phyloP scores from a whole-genome alignment of 2,113 vertebrate genomes.

The Anseranas semipalmata region DNA sequence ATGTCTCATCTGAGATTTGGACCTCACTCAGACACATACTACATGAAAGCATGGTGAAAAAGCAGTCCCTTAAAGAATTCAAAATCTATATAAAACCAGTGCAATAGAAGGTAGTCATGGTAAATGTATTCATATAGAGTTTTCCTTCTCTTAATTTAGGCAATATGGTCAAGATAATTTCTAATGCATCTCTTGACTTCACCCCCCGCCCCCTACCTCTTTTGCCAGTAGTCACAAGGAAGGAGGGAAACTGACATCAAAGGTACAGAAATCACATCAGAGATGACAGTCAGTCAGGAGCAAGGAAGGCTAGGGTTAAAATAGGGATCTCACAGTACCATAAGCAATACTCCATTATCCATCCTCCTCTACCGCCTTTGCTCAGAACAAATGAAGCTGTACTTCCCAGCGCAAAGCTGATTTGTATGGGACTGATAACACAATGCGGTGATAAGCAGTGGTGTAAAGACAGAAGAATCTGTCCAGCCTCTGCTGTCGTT shows the following conservation, averaged over 20 bases:
- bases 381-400: neutral
- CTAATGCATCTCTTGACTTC: neutral
- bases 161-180: neutral
- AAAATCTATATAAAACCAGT: neutral
- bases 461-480: neutral
- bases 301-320: neutral
- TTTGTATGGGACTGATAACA: neutral
- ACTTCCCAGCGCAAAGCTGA: neutral
- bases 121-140: neutral
- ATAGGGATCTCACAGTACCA: neutral
- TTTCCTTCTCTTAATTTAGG: neutral
- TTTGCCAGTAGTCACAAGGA: neutral
- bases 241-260: neutral
- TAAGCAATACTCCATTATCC: neutral
- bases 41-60: neutral
- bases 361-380: neutral
- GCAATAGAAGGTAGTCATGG: neutral
- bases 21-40: neutral
- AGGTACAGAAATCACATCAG: neutral
- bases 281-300: neutral
- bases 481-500: neutral
- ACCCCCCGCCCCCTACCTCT: neutral
- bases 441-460: neutral
- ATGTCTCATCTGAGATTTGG: neutral
- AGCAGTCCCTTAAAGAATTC: neutral